A percentile compares a stretch with the other conserved stretches of the same genome.
Evolutionary conservation across 2,888 invertebrate species (phyloP).

Genomic region (Eupithecia inturbata): DNA sequence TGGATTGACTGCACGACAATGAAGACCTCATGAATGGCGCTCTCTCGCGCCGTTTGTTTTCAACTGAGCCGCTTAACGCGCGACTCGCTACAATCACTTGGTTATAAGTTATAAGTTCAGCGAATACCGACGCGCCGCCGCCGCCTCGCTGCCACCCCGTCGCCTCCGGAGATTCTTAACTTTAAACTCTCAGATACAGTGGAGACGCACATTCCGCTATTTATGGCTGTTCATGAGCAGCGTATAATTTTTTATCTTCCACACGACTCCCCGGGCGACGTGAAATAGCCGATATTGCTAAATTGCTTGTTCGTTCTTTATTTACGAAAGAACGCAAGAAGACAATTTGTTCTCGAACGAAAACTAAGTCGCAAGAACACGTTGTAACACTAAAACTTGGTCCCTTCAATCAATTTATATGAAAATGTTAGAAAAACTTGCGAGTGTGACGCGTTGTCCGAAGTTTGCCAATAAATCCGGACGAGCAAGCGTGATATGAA

Average conservation of each 20-base stretch:
- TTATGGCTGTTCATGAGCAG: conserved; percentile 24
- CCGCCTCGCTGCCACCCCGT: not conserved
- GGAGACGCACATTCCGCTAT: conserved; percentile 23
- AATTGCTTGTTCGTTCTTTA: conserved; percentile 28
- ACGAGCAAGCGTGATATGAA: conserved; percentile 15
- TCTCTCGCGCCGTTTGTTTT: conserved; percentile 35
- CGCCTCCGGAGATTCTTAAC: conserved; percentile 20
- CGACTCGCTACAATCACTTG: conserved; percentile 28
- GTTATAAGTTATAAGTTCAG: not conserved
- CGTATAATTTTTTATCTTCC: conserved; percentile 25
- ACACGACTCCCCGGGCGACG: conserved; percentile 21
- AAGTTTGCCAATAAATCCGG: conserved; percentile 40
- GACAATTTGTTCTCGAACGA: conserved; percentile 30
- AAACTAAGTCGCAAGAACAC: conserved; percentile 25
- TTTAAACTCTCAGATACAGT: conserved; percentile 30
- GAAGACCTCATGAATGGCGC: conserved; percentile 32
- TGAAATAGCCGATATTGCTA: conserved; percentile 26
- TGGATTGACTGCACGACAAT: conserved; percentile 41
- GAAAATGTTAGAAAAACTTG: conserved; percentile 36
- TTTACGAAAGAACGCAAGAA: conserved; percentile 21
- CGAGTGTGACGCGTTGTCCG: conserved; percentile 26
- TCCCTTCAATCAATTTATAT: conserved; percentile 42
- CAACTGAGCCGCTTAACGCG: conserved; percentile 22
- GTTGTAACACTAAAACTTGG: conserved; percentile 27
- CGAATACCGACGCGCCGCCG: not conserved